These are phyloP conservation scores for Xenopus petersii DNA, from an alignment of 2,797 vertebrate species.

Conservation along the genomic window DNA sequence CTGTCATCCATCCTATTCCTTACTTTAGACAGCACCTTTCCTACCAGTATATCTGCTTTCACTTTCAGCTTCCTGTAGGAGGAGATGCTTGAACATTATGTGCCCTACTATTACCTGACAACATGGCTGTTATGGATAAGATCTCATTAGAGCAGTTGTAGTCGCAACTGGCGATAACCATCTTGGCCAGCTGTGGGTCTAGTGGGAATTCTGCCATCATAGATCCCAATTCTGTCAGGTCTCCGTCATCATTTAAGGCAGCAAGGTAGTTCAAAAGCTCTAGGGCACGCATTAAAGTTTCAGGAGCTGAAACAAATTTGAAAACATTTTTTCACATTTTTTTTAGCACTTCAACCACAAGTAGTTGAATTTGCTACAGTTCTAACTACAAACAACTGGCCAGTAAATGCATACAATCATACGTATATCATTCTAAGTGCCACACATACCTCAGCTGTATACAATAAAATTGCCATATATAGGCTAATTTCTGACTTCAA, in stretches of 20 bases:
- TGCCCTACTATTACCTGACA: constrained; percentile 96
- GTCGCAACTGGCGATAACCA: constrained; percentile 99
- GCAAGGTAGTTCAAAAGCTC: constrained; percentile 97
- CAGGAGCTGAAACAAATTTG: constrained; percentile 71
- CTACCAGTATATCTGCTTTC: background rate
- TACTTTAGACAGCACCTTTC: background rate
- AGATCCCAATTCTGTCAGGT: constrained; percentile 95
- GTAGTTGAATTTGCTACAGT: no score
- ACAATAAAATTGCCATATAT: no score
- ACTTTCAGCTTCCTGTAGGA: constrained; percentile 11
- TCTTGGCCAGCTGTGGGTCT: constrained; percentile 97
- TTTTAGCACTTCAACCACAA: no score
- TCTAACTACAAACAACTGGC: no score
- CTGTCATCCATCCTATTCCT: no score
- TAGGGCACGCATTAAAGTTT: constrained; percentile 96
- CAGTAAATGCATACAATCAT: no score
- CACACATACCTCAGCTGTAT: no score
- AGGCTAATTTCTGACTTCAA: no score
- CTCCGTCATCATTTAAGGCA: constrained; percentile 95
- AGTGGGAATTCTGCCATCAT: constrained; percentile 99
- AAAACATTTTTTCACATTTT: no score
- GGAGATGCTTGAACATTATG: constrained; percentile 56
- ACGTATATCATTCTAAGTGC: no score
- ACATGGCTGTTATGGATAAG: constrained; percentile 98
- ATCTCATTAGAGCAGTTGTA: constrained; percentile 99